These are phyloP conservation scores for Chaetodon auriga DNA, from an alignment of 2,113 vertebrate genomes.

Conservation along the genomic window DNA sequence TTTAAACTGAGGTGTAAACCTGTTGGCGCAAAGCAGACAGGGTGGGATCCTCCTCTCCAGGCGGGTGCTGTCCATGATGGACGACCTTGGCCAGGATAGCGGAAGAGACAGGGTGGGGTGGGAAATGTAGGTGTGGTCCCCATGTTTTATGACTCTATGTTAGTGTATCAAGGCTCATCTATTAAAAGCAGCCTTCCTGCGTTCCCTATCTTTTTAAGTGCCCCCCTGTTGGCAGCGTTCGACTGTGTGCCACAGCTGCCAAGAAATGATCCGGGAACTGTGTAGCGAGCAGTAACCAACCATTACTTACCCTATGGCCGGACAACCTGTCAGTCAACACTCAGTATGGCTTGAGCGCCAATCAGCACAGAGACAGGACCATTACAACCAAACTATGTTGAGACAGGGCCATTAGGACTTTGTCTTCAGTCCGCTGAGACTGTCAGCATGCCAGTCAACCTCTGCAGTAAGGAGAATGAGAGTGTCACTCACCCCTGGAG, in stretches of 20 bases:
- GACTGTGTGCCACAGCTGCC: conserved; percentile 60
- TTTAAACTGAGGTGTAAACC: conserved; percentile 67
- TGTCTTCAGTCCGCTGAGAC: conserved; percentile 42
- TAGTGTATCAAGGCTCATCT: conserved; percentile 72
- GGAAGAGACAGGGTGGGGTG: conserved; percentile 45
- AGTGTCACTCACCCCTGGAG: conserved; percentile 64
- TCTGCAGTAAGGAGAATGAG: conserved; percentile 50
- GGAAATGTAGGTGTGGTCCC: conserved; percentile 62
- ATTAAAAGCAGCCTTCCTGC: conserved; percentile 72
- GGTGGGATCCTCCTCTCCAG: conserved; percentile 48
- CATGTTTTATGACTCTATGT: conserved; percentile 76
- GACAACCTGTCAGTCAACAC: conserved; percentile 69
- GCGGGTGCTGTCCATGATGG: conserved; percentile 61
- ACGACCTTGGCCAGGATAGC: conserved; percentile 65
- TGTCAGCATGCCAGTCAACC: conserved; percentile 69
- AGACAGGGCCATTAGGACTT: conserved; percentile 58
- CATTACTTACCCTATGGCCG: conserved; percentile 39
- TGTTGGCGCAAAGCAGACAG: conserved; percentile 36
- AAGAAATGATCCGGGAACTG: conserved; percentile 68
- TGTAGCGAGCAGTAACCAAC: conserved; percentile 29
- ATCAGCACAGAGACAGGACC: conserved; percentile 55
- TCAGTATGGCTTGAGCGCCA: conserved; percentile 57
- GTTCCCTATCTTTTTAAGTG: conserved; percentile 77
- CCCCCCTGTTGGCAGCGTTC: conserved; percentile 63
- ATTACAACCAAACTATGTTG: conserved; percentile 67